These are phyloP conservation scores for Oscheius sp. DNA, from an alignment of 2,888 invertebrate species.

Conservation along the genomic window DNA sequence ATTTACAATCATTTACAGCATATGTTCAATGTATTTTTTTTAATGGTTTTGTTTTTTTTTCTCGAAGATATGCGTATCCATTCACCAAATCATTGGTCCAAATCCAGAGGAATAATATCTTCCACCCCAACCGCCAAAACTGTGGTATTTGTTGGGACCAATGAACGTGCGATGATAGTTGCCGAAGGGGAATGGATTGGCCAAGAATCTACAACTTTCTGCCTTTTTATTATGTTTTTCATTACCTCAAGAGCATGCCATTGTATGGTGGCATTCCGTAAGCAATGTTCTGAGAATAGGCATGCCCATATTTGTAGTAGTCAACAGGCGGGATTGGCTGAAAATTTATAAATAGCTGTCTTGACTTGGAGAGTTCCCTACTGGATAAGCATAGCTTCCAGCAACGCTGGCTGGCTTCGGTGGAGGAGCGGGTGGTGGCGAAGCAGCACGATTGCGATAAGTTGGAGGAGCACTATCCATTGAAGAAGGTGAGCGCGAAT, in stretches of 20 bases:
- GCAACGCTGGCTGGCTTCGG: constrained; percentile 31
- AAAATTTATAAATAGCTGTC: not conserved
- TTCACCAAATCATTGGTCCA: constrained; percentile 49
- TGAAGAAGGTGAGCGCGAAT: constrained; percentile 60
- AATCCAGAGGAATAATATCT: constrained; percentile 52
- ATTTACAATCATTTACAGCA: constrained; percentile 10
- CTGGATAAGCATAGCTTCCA: constrained; percentile 24
- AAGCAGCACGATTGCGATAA: constrained; percentile 39
- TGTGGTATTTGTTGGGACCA: constrained; percentile 60
- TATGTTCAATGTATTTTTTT: not conserved
- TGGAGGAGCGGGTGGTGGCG: constrained; percentile 45
- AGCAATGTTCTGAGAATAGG: constrained; percentile 50
- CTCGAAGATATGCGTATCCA: too few species aligned
- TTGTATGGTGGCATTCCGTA: constrained; percentile 61
- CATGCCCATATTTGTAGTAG: constrained; percentile 27
- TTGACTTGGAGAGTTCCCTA: not conserved
- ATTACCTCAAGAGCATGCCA: constrained; percentile 51
- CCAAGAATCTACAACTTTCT: constrained; percentile 47
- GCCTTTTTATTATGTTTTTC: not conserved
- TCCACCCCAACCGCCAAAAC: constrained; percentile 55
- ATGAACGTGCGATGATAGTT: constrained; percentile 42
- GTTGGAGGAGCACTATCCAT: constrained; percentile 54
- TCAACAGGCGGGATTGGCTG: constrained; percentile 28
- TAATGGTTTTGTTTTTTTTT: too few species aligned
- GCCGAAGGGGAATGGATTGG: constrained; percentile 52